phyloP scores from a whole-genome alignment of 2,797 vertebrate genomes.

The Sphenodon punctatus region DNA sequence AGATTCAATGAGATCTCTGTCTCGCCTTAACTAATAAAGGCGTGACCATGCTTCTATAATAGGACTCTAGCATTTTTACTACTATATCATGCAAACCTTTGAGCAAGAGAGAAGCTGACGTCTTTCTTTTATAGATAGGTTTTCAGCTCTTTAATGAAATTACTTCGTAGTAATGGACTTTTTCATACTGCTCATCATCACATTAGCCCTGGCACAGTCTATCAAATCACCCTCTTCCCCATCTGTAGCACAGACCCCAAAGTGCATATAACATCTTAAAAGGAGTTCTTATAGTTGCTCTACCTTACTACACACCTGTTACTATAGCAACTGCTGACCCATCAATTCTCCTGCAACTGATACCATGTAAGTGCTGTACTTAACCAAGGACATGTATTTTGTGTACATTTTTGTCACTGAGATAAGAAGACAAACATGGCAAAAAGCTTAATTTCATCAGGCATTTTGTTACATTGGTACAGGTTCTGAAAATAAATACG shows the following conservation, averaged over 20 bases:
- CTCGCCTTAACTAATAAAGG: too few species aligned
- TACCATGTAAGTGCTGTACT: background rate
- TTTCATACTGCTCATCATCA: background rate
- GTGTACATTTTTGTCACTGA: background rate
- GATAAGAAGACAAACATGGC: slow-evolving; percentile 7
- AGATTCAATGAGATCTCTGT: too few species aligned
- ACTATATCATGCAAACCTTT: background rate
- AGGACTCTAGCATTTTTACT: background rate
- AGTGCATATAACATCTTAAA: background rate
- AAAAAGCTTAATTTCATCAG: background rate
- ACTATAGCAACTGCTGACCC: slow-evolving; percentile 22
- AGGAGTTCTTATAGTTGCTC: background rate
- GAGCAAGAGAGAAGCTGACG: background rate
- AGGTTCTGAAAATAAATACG: slow-evolving; percentile 1
- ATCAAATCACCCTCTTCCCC: background rate
- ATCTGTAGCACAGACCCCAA: background rate
- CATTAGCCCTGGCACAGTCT: background rate
- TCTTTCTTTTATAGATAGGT: background rate
- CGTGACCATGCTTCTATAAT: too few species aligned
- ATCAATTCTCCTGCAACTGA: slow-evolving; percentile 34
- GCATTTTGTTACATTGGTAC: slow-evolving; percentile 1
- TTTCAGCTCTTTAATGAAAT: background rate
- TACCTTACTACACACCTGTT: background rate
- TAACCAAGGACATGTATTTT: background rate
- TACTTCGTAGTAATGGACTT: background rate